A percentile compares a stretch with the other conserved stretches of the same genome.
Conservation (phyloP, 2,797 vertebrate species). For the Anolis apletophallus region DNA sequence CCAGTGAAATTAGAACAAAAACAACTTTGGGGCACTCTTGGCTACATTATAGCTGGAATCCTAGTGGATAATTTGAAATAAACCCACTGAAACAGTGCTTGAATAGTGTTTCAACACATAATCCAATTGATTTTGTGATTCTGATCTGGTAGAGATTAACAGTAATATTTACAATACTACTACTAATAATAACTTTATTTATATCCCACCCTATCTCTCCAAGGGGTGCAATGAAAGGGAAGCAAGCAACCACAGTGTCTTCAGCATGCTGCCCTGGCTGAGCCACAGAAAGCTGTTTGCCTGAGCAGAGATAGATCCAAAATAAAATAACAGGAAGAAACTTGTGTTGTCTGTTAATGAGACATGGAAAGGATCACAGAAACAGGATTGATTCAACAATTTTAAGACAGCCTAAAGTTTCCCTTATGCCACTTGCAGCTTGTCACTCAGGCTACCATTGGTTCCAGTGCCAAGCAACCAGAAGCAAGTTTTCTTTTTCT, state of each 20-base stretch:
- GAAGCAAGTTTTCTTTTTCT: neutral
- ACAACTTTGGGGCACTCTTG: neutral
- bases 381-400: conserved; percentile 39
- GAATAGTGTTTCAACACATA: too few species aligned
- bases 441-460: neutral
- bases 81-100: too few species aligned
- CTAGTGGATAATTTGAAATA: too few species aligned
- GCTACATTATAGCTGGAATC: too few species aligned
- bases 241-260: neutral
- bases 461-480: conserved; percentile 38
- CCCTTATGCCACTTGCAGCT: neutral
- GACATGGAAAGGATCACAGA: conserved; percentile 20
- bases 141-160: too few species aligned
- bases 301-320: fast-evolving
- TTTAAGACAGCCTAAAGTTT: conserved; percentile 28
- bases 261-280: neutral
- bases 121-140: too few species aligned
- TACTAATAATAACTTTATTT: too few species aligned
- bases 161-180: too few species aligned
- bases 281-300: neutral
- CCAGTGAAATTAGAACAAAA: too few species aligned
- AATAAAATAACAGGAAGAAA: conserved; percentile 12
- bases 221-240: neutral
- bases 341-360: neutral
- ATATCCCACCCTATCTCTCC: too few species aligned